Base-by-base conservation (phyloP, 2,113 vertebrate species). In the Xerus inauris region DNA sequence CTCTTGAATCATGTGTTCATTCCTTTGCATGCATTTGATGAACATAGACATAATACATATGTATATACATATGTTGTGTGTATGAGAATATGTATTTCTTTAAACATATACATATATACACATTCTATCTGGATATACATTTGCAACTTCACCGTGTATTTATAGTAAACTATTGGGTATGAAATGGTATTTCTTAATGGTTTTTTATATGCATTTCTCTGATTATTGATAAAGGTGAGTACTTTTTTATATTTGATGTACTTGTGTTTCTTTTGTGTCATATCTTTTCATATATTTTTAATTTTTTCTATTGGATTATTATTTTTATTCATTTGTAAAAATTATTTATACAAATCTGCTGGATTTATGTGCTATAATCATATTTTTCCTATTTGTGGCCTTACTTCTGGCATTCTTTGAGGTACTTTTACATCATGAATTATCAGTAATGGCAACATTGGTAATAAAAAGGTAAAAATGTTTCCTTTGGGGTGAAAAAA, bases 51-150 rank as follows among this genome's bases (percentile, higher is more conserved):
- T 84, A 38, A 38, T 5, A 4, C 32, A 2, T 87, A 4, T 6
- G 16, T 62, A 40, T 57, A 6, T 10, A 62, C 32, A 59, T 82
- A 82, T 42, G 51, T 69, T 51, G 11, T 22, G 10, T 32, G 69
- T 49, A 76, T 80, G 10, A 9, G 9, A 35, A 3, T 54, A 62
- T 62, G 22, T 51, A 51, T 82, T 47, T 16, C 40, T 1, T 11
- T 8, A 9, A 10, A 17, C 4, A 76, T 0, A 3, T 1, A 65
- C 11, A 65, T 10, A 38, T 77, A 28, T 5, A 65, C 6, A 14
- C 30, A 76, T 76, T 77, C 7, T 24, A 49, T n/a, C 22, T 59
- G 9, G 11, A 47, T 75, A 47, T 14, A 26, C 3, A 47, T 86
- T 24, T 14, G n/a, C 7, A 26, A 4, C 8, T 79, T 76, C 67